Percentiles rank a stretch among this genome's conserved stretches.
These are phyloP conservation scores for Spinus olivaceus DNA, from an alignment of 2,797 vertebrate genomes.

Conservation along the genomic window DNA sequence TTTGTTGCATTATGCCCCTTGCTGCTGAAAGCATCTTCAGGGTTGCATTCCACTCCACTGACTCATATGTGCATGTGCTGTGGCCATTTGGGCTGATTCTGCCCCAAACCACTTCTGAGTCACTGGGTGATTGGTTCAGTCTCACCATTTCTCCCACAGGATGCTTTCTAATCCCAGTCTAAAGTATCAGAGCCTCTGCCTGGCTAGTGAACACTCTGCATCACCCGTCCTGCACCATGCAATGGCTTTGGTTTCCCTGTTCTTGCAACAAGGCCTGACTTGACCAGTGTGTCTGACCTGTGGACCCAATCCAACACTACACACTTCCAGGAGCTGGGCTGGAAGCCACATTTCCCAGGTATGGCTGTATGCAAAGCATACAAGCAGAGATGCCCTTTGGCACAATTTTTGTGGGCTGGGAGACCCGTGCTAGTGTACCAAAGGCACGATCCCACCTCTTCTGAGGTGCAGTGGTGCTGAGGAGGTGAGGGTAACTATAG, in stretches of 20 bases:
- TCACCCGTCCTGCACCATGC: background rate
- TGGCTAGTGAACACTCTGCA: background rate
- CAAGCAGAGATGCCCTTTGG: background rate
- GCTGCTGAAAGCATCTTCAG: background rate
- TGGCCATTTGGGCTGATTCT: background rate
- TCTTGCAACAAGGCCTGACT: background rate
- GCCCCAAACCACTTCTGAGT: constrained; percentile 38
- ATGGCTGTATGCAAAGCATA: background rate
- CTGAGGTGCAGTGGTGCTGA: background rate
- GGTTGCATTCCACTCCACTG: background rate
- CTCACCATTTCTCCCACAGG: background rate
- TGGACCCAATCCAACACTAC: background rate
- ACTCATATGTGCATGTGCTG: background rate
- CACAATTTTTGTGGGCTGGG: background rate
- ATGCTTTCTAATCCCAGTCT: background rate
- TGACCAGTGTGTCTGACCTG: background rate
- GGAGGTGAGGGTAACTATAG: background rate
- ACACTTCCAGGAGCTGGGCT: background rate
- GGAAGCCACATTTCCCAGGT: background rate
- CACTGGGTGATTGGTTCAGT: constrained; percentile 40
- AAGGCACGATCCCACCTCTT: background rate
- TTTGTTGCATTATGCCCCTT: background rate
- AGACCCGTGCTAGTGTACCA: background rate
- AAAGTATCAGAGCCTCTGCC: background rate
- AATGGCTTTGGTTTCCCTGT: background rate